Percentiles rank a stretch among this genome's conserved stretches.
These are phyloP conservation scores for Drosophila koepferae DNA, from an alignment of 2,888 invertebrate species.

Conservation along the genomic window DNA sequence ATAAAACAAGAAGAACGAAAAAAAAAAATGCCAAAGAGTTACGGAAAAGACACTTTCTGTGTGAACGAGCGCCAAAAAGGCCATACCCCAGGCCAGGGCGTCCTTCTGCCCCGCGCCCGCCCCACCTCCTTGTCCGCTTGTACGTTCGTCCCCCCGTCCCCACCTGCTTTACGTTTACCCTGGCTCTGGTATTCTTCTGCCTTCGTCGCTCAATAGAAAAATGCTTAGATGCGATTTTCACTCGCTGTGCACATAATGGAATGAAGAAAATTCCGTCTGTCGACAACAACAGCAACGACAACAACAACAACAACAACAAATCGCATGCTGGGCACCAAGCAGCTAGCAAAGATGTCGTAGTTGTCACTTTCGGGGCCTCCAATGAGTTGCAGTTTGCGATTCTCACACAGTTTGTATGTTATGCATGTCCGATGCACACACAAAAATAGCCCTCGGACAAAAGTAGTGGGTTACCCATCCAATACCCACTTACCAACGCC, in stretches of 20 bases:
- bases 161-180: constrained; percentile 12
- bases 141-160: no score
- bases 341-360: constrained; percentile 64
- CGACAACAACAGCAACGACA: constrained; percentile 59
- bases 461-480: constrained; percentile 64
- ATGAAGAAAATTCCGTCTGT: constrained; percentile 84
- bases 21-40: constrained; percentile 71
- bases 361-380: constrained; percentile 77
- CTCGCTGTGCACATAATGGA: constrained; percentile 82
- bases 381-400: constrained; percentile 73
- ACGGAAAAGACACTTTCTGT: constrained; percentile 77
- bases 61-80: constrained; percentile 79
- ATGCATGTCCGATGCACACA: constrained; percentile 66
- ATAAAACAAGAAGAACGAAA: background rate
- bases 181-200: constrained; percentile 42
- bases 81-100: constrained; percentile 59
- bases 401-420: constrained; percentile 63
- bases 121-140: background rate
- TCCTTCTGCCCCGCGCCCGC: constrained; percentile 35
- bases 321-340: constrained; percentile 70
- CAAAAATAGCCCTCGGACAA: constrained; percentile 85
- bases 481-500: constrained; percentile 17
- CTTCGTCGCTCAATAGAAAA: constrained; percentile 74
- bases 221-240: constrained; percentile 77
- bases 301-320: constrained; percentile 41